phyloP scores from a whole-genome alignment of 1,140 invertebrate species.

The Formica selysi region DNA sequence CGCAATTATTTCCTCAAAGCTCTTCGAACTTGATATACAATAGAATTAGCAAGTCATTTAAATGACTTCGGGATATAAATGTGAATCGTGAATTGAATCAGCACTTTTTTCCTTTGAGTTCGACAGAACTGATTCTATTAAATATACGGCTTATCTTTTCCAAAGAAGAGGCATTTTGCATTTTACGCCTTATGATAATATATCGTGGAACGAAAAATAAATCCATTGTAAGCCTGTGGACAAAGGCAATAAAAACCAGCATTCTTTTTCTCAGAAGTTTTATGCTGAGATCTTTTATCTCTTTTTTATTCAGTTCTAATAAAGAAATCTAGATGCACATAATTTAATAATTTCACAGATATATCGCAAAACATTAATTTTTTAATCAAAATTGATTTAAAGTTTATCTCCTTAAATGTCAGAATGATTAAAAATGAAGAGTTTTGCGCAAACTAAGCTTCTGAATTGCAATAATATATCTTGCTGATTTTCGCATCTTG shows the following conservation, averaged over 20 bases:
- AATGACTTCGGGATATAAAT: conserved; percentile 18
- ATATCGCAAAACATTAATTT: not conserved
- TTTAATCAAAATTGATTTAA: conserved; percentile 7
- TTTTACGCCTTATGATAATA: conserved; percentile 15
- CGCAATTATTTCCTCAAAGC: conserved; percentile 11
- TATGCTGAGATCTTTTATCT: not conserved
- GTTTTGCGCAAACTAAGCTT: not conserved
- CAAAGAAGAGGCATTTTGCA: conserved; percentile 2
- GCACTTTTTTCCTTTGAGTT: not conserved
- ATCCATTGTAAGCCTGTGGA: not conserved
- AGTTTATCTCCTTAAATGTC: not conserved
- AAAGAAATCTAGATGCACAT: not conserved
- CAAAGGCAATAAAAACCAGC: conserved; percentile 25
- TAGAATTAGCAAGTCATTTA: conserved; percentile 12
- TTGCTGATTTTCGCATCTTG: no score
- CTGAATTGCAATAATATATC: not conserved
- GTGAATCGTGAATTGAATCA: conserved; percentile 15
- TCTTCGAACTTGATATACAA: conserved; percentile 13
- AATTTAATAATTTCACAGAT: conserved; percentile 6
- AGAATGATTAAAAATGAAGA: conserved; percentile 5
- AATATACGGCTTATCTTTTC: not conserved
- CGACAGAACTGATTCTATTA: conserved; percentile 27
- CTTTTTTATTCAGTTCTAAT: not conserved
- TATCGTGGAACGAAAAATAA: conserved; percentile 9
- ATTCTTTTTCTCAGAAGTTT: not conserved